A percentile compares a stretch with the other conserved stretches of the same genome.
Evolutionary conservation across 2,113 vertebrate genomes (phyloP).

Genomic region (Tetraodon nigroviridis): DNA sequence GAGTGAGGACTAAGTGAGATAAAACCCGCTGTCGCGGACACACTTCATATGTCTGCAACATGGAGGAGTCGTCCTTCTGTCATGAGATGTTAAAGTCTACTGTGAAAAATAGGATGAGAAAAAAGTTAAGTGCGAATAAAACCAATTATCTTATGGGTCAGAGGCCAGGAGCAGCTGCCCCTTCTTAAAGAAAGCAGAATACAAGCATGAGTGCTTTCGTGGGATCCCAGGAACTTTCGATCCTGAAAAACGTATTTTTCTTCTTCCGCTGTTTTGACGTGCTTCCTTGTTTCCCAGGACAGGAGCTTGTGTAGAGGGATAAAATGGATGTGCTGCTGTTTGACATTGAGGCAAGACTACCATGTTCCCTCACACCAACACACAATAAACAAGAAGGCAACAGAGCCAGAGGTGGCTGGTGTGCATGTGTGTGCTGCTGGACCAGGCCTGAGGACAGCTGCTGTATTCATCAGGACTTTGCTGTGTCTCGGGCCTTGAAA

Average conservation of each 20-base stretch:
- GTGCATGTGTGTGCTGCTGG: conserved; percentile 33
- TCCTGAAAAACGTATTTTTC: conserved; percentile 46
- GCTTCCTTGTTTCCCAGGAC: conserved; percentile 58
- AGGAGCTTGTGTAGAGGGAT: conserved; percentile 38
- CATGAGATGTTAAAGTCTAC: conserved; percentile 20
- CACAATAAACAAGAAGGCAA: conserved; percentile 43
- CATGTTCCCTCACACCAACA: conserved; percentile 35
- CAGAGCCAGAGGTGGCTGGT: conserved; percentile 40
- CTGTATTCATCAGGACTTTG: conserved; percentile 55
- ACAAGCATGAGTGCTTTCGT: conserved; percentile 41
- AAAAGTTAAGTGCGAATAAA: conserved; percentile 36
- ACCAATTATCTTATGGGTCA: conserved; percentile 46
- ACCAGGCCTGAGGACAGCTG: conserved; percentile 54
- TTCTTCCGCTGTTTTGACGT: conserved; percentile 56
- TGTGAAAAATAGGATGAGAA: conserved; percentile 28
- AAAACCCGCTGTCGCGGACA: conserved; percentile 35
- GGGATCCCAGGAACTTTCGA: conserved; percentile 37
- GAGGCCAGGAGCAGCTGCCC: conserved; percentile 40
- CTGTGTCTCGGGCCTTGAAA: conserved; percentile 21
- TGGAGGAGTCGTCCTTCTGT: conserved; percentile 16
- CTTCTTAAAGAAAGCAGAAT: conserved; percentile 38
- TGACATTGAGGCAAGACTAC: conserved; percentile 60
- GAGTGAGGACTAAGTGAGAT: conserved; percentile 25
- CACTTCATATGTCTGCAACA: conserved; percentile 21
- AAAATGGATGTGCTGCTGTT: conserved; percentile 46